Evolutionary conservation across 1,140 invertebrate species (phyloP).

Genomic region (Drosophila novamexicana): DNA sequence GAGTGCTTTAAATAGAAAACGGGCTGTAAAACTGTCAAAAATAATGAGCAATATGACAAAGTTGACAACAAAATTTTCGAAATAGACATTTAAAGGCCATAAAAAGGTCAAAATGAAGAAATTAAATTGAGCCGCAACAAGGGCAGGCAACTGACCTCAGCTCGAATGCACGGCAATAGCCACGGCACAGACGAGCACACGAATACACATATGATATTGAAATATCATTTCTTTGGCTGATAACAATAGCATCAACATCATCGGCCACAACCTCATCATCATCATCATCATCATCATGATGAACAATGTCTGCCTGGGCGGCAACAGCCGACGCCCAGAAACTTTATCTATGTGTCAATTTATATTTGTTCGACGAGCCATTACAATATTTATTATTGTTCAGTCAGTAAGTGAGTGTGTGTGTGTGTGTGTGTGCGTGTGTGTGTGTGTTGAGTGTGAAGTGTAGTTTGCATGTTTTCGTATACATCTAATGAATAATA

Average conservation of each 20-base stretch:
- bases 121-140: slow-evolving; percentile 25
- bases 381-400: slow-evolving; percentile 48
- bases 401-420: not conserved
- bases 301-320: slow-evolving; percentile 25
- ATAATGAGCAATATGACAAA: not conserved
- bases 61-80: slow-evolving; percentile 6
- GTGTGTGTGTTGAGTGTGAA: slow-evolving; percentile 31
- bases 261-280: not conserved
- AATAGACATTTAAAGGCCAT: slow-evolving; percentile 1
- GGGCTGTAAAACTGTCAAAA: slow-evolving; percentile 13
- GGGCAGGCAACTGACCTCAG: slow-evolving; percentile 23
- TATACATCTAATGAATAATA: slow-evolving; percentile 55
- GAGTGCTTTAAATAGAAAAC: not conserved
- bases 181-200: not conserved
- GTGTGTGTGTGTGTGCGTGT: slow-evolving; percentile 4
- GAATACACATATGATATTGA: slow-evolving; percentile 20
- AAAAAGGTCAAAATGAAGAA: slow-evolving; percentile 31
- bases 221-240: slow-evolving; percentile 35
- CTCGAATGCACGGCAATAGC: not conserved
- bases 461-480: slow-evolving; percentile 51
- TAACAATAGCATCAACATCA: slow-evolving; percentile 20
- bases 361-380: slow-evolving; percentile 56
- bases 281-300: not conserved
- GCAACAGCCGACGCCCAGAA: slow-evolving; percentile 37
- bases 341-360: slow-evolving; percentile 58